Evolutionary conservation across 1,140 invertebrate species (phyloP).

Genomic region (Aphis craccivora): DNA sequence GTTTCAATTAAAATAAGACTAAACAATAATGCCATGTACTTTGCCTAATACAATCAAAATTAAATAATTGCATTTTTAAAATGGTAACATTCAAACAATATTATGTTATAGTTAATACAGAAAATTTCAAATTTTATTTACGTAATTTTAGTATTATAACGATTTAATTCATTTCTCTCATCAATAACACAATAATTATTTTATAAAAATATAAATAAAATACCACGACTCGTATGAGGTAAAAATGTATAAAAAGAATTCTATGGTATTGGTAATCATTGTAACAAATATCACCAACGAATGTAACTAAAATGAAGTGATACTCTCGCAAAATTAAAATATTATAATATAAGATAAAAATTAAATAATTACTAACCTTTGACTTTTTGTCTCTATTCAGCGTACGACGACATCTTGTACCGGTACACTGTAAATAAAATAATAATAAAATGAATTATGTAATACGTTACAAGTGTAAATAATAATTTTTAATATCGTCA

Average conservation of each 20-base stretch:
- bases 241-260: no score
- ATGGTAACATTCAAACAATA: not conserved
- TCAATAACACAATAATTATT: not conserved
- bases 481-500: not conserved
- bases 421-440: conserved; percentile 48
- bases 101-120: not conserved
- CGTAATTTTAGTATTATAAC: not conserved
- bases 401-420: conserved; percentile 32
- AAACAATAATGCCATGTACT: not conserved
- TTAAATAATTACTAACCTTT: conserved; percentile 13
- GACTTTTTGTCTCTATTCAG: conserved; percentile 4
- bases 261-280: not conserved
- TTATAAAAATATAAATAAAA: no score
- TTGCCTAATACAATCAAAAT: not conserved
- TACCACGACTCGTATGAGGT: no score
- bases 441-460: not conserved
- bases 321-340: not conserved
- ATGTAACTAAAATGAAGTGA: not conserved
- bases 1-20: not conserved
- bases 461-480: no score
- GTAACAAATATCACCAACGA: not conserved
- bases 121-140: not conserved
- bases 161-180: not conserved
- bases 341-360: not conserved
- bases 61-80: no score